phyloP scores from a whole-genome alignment of 2,888 invertebrate species.

The Plusia festucae region DNA sequence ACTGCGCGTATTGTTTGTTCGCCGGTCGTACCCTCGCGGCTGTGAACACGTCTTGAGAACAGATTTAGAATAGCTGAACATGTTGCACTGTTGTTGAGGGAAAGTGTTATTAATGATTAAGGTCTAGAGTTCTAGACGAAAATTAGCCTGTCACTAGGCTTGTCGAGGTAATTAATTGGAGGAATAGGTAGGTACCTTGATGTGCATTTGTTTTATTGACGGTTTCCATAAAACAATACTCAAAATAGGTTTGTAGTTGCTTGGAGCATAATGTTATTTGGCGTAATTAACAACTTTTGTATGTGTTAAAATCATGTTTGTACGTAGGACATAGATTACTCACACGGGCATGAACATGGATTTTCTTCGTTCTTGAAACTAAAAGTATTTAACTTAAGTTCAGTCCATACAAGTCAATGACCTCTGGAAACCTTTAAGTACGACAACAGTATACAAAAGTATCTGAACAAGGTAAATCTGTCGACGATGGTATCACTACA shows the following conservation, averaged over 20 bases:
- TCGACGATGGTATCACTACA: slow-evolving; percentile 64
- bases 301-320: too few relatives aligned
- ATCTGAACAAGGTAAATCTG: slow-evolving; percentile 31
- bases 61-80: slow-evolving; percentile 23
- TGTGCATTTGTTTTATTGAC: too few relatives aligned
- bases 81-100: slow-evolving; percentile 1
- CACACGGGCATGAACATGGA: too few relatives aligned
- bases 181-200: too few relatives aligned
- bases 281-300: too few relatives aligned
- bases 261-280: too few relatives aligned
- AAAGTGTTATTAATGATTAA: slow-evolving; percentile 3
- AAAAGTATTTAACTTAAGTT: too few relatives aligned
- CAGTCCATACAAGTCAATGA: not conserved
- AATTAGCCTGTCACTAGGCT: not conserved
- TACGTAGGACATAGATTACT: too few relatives aligned
- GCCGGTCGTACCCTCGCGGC: slow-evolving; percentile 33
- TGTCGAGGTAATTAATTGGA: not conserved
- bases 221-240: too few relatives aligned
- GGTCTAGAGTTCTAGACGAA: not conserved
- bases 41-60: slow-evolving; percentile 20
- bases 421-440: slow-evolving; percentile 4
- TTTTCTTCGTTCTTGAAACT: too few relatives aligned
- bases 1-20: slow-evolving; percentile 52
- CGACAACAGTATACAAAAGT: slow-evolving; percentile 11
- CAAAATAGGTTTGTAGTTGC: too few relatives aligned